Base-by-base conservation (phyloP, 2,888 invertebrate genomes). In the Polymixis lichenea region DNA sequence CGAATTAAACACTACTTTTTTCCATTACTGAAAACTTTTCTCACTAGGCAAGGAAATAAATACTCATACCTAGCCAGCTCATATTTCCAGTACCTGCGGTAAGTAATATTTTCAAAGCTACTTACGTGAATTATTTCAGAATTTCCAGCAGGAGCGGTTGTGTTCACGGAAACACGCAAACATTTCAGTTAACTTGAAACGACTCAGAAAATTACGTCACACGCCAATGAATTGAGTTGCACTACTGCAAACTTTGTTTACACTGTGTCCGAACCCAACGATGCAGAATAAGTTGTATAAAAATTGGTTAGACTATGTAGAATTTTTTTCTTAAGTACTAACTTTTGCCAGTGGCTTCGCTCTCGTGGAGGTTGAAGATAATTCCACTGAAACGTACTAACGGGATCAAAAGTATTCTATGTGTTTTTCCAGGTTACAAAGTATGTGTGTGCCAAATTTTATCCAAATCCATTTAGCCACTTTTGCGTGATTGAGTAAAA, bases 141-240 rank as follows among this genome's bases (percentile, higher is more conserved):
- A 83, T 84, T 89, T 87, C 75, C 64, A 68, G 58, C 79, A 66
- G 25, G 13, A 69, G 53, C 11, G 51, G 28, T 46, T 55, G n/a
- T n/a, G 79, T 81, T 25, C 55, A 1, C 86, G 85, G 79, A 87
- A 88, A 89, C 86, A 84, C 82, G 82, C 55, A 86, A 83, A 86
- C 74, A 76, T 82, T 84, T 81, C 81, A 67, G 71, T 82, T 72
- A 85, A 88, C 84, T 86, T 86, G 73, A 73, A 78, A 86, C 83
- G 78, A 80, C 79, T n/a, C 46, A 25, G 43, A 49, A 75, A 86
- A 86, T 79, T 79, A 77, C 65, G 62, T 83, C 76, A 78, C 73
- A 82, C 56, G 13, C 62, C 75, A 66, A 75, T 75, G 78, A 85
- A 76, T 80, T 38, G 53, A 38, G 55, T 75, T 82, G n/a, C 70